phyloP scores from a whole-genome alignment of 2,888 invertebrate genomes.

The Sympetrum striolatum region DNA sequence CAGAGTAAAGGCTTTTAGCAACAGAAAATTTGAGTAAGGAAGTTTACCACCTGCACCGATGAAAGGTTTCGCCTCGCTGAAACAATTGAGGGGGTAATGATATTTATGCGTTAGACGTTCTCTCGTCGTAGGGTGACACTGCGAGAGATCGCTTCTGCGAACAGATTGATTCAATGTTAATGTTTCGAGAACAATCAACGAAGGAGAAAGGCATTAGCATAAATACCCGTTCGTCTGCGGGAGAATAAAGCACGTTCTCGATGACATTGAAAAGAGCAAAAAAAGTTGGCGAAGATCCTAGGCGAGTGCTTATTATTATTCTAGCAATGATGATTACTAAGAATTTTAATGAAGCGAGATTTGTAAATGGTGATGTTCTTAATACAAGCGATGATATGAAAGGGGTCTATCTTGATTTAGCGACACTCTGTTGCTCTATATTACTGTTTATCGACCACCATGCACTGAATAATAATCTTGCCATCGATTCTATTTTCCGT shows the following conservation, averaged over 20 bases:
- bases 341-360: no score
- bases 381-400: no score
- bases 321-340: background rate
- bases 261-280: background rate
- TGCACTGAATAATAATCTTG: no score
- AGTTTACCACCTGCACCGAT: background rate
- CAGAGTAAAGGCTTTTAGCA: no score
- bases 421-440: no score
- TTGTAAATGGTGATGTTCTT: no score
- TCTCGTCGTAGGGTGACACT: background rate
- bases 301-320: background rate
- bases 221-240: background rate
- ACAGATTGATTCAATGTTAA: conserved; percentile 24
- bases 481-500: no score
- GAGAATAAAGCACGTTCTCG: background rate
- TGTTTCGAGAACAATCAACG: background rate
- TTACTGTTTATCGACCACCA: no score
- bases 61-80: background rate
- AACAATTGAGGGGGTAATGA: background rate
- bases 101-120: background rate
- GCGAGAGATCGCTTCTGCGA: conserved; percentile 1
- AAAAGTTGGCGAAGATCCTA: background rate
- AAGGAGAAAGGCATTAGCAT: background rate
- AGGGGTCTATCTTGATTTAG: no score
- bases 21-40: background rate